Conservation (phyloP, 2,797 vertebrate genomes). For the Sebastolobus alascanus region DNA sequence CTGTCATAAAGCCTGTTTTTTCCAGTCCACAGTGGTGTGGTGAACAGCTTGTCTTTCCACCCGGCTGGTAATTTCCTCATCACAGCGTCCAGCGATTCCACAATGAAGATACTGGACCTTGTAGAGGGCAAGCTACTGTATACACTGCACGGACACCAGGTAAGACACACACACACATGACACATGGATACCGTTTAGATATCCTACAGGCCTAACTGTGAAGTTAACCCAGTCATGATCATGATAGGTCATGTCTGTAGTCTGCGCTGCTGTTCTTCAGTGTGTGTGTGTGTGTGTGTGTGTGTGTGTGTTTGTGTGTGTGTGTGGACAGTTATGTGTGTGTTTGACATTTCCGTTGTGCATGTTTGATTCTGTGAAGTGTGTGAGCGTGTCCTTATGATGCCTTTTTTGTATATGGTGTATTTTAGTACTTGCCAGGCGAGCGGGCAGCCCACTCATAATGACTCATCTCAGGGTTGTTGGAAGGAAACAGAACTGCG, state of each 20-base stretch:
- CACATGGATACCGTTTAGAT: slow-evolving; percentile 5
- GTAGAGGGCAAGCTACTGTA: slow-evolving; percentile 95
- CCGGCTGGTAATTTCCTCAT: slow-evolving; percentile 93
- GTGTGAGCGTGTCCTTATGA: slow-evolving; percentile 48
- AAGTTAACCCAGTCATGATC: slow-evolving; percentile 26
- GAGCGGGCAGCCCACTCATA: slow-evolving; percentile 77
- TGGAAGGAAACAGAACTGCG: slow-evolving; percentile 76
- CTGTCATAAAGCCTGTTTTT: slow-evolving; percentile 29
- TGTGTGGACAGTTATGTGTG: slow-evolving; percentile 39
- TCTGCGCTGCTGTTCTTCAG: slow-evolving; percentile 14
- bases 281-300: slow-evolving; percentile 3
- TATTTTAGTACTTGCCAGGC: slow-evolving; percentile 81
- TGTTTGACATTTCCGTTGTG: slow-evolving; percentile 69
- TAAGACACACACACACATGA: slow-evolving; percentile 58
- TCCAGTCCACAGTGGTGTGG: slow-evolving; percentile 91
- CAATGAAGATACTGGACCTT: slow-evolving; percentile 95
- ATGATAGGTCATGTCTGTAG: slow-evolving; percentile 25
- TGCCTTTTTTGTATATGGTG: slow-evolving; percentile 63
- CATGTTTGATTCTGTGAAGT: slow-evolving; percentile 52
- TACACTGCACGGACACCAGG: slow-evolving; percentile 97
- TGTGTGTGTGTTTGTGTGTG: no score
- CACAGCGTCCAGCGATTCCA: slow-evolving; percentile 95
- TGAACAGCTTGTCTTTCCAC: slow-evolving; percentile 95
- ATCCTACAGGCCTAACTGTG: slow-evolving; percentile 10
- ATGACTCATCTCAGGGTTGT: slow-evolving; percentile 79